Conservation (phyloP, 2,113 vertebrate species). For the Alces alces region DNA sequence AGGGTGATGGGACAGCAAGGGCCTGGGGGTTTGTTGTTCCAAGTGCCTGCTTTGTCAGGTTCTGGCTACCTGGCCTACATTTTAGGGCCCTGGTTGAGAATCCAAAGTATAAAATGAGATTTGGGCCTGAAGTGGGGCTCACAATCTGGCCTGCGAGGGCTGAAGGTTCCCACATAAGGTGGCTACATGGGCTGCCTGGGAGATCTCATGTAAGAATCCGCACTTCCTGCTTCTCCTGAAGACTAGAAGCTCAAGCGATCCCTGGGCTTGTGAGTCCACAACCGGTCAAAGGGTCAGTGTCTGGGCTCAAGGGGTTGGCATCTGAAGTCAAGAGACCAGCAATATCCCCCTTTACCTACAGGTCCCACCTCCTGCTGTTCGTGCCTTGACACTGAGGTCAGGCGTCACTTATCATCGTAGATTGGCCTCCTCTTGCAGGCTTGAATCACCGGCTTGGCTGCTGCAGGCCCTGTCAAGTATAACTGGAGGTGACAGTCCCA, state of each 20-base stretch:
- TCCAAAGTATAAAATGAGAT: neutral
- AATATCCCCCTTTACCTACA: fast-evolving
- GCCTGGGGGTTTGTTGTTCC: too few species aligned
- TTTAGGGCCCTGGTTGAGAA: neutral
- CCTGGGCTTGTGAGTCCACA: neutral
- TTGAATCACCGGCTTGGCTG: neutral
- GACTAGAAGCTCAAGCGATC: neutral
- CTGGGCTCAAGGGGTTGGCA: neutral
- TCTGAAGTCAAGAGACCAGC: neutral
- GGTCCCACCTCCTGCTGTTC: neutral
- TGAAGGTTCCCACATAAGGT: neutral
- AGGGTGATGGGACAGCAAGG: neutral
- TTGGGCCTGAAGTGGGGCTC: neutral
- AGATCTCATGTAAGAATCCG: neutral
- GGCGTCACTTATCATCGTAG: neutral
- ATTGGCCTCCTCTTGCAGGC: neutral
- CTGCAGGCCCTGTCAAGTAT: neutral
- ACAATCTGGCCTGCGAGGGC: neutral
- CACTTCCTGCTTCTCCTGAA: neutral
- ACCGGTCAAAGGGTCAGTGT: fast-evolving
- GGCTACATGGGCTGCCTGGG: neutral
- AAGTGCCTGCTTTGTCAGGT: too few species aligned
- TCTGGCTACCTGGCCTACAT: neutral
- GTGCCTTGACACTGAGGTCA: neutral
- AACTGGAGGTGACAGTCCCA: neutral